These are phyloP conservation scores for Beaufortia kweichowensis DNA, from an alignment of 2,113 vertebrate genomes.

Conservation along the genomic window DNA sequence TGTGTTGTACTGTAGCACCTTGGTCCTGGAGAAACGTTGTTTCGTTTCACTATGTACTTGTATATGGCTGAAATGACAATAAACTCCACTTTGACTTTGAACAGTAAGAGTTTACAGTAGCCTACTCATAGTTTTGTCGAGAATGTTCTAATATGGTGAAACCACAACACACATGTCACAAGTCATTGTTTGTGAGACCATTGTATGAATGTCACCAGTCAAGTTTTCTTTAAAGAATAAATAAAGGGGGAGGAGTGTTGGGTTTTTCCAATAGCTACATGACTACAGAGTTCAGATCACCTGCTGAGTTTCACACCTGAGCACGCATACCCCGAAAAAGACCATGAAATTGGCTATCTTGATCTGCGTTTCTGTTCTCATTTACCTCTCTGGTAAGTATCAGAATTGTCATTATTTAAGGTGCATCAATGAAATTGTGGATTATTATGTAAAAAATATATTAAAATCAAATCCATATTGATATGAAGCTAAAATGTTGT, in stretches of 20 bases:
- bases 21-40: no score
- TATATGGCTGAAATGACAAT: no score
- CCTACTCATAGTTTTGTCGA: background rate
- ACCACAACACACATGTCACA: conserved; percentile 13
- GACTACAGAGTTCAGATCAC: conserved; percentile 42
- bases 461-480: background rate
- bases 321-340: background rate
- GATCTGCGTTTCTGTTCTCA: conserved; percentile 53
- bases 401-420: background rate
- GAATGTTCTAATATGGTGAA: background rate
- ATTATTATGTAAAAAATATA: background rate
- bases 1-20: no score
- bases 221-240: conserved; percentile 1
- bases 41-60: no score
- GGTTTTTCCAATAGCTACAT: conserved; percentile 1
- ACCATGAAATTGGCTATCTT: conserved; percentile 62
- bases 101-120: background rate
- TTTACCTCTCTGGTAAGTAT: conserved; percentile 62
- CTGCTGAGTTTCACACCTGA: conserved; percentile 44
- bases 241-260: conserved; percentile 17
- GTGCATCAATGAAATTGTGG: background rate
- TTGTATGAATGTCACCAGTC: conserved; percentile 26
- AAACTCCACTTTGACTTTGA: no score
- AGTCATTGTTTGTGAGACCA: conserved; percentile 27
- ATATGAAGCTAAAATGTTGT: background rate